A percentile compares a stretch with the other conserved stretches of the same genome.
Conservation (phyloP, 2,113 vertebrate genomes). For the Isichthys henryi region DNA sequence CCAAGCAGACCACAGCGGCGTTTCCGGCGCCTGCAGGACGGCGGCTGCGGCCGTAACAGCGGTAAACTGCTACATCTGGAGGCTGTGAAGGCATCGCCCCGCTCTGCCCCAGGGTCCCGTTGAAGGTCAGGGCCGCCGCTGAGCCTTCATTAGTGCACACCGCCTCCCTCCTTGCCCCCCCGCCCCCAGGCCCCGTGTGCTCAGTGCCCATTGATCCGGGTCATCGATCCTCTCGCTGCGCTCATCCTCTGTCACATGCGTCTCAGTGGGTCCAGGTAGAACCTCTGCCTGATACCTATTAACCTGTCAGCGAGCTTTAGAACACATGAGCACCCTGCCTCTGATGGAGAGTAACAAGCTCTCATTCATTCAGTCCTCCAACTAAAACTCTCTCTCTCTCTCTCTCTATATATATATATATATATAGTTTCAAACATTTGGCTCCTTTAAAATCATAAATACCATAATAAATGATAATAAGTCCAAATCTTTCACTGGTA, state of each 20-base stretch:
- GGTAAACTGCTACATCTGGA: background rate
- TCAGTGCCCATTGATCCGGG: background rate
- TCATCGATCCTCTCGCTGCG: background rate
- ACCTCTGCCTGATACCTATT: background rate
- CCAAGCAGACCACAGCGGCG: background rate
- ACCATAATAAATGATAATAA: background rate
- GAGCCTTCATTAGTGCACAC: background rate
- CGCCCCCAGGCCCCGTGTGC: background rate
- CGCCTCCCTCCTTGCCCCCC: background rate
- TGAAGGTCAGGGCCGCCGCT: background rate
- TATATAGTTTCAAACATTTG: background rate
- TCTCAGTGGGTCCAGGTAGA: background rate
- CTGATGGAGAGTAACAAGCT: background rate
- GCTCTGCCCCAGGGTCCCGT: background rate
- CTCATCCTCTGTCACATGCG: background rate
- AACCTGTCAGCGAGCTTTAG: background rate
- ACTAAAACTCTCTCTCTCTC: too few species aligned
- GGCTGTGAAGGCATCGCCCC: background rate
- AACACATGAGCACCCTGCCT: background rate
- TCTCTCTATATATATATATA: too few species aligned
- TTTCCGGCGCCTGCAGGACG: background rate
- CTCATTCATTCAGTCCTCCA: background rate
- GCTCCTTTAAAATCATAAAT: background rate
- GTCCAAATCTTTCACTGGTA: background rate
- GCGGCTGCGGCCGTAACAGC: background rate